Conservation (phyloP, 1,140 invertebrate species). For the Calycopis cecrops region DNA sequence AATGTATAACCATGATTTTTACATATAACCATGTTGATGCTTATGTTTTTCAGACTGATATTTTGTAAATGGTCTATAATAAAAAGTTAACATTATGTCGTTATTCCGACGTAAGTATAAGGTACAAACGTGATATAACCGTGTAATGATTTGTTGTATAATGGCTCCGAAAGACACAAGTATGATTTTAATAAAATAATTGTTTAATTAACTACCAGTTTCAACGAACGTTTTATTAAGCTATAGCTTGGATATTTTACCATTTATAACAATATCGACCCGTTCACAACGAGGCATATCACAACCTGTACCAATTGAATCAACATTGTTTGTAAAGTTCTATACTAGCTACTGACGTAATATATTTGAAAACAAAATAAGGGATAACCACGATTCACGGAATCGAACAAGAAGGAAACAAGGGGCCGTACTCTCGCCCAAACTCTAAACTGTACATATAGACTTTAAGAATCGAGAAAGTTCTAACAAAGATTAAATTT, state of each 20-base stretch:
- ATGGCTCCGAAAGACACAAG: slow-evolving; percentile 64
- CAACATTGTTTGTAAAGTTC: slow-evolving; percentile 74
- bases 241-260: slow-evolving; percentile 73
- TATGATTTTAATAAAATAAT: slow-evolving; percentile 73
- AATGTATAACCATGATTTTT: not conserved
- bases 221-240: slow-evolving; percentile 73
- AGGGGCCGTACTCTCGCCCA: slow-evolving; percentile 61
- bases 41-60: slow-evolving; percentile 39
- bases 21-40: slow-evolving; percentile 15
- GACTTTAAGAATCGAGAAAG: slow-evolving; percentile 64
- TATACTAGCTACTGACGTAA: slow-evolving; percentile 73
- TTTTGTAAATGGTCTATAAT: slow-evolving; percentile 40
- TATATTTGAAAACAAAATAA: slow-evolving; percentile 71
- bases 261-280: slow-evolving; percentile 74
- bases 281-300: slow-evolving; percentile 73
- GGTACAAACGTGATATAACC: slow-evolving; percentile 61
- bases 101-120: slow-evolving; percentile 57
- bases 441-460: slow-evolving; percentile 67
- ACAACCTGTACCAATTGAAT: slow-evolving; percentile 75
- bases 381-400: slow-evolving; percentile 71
- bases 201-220: slow-evolving; percentile 70
- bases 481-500: slow-evolving; percentile 65
- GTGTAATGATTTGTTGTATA: slow-evolving; percentile 64
- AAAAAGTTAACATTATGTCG: slow-evolving; percentile 56
- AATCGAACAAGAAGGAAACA: slow-evolving; percentile 69